Base-by-base conservation (phyloP, 2,113 vertebrate species). In the Oceanites oceanicus region DNA sequence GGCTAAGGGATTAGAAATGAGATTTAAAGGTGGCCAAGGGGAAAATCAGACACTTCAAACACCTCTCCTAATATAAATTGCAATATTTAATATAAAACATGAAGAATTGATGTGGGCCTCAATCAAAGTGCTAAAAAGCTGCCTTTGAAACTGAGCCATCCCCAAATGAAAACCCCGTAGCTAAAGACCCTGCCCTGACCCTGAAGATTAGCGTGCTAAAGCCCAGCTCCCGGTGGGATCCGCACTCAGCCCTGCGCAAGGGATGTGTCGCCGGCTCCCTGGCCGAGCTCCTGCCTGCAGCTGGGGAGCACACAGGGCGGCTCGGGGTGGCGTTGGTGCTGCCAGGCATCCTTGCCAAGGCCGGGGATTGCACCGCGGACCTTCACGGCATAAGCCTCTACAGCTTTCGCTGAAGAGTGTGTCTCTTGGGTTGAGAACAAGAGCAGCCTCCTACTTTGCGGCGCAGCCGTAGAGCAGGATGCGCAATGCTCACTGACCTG, bases 1-100 rank as follows among this genome's bases (percentile, higher is more conserved):
- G 50, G 71, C 67, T 92, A 63, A 91, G 78, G 89, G 84, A 94
- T 95, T 93, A 95, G 74, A 94, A 95, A 95, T 52, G 62, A 96
- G 74, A 92, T 97, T 79, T 90, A 86, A 96, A 94, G 77, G 81
- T 91, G 74, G 68, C 84, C 71, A 30, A 88, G 66, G 91, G 91
- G 84, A 96, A 96, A 94, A 95, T 56, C 78, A 45, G 81, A 86
- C 90, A 76, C 89, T 94, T 92, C 94, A 79, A 91, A 82, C 49
- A 73, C 62, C 45, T 83, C 71, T 92, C 49, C 50, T 80, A 95
- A 79, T 77, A 93, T 22, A 94, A 96, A 93, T 40, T 66, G 81
- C 74, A 75, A 13, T 88, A 71, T 74, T 82, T 76, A 70, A 87
- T 80, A 82, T 40, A 67, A 80, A 86, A 71, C 50, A 44, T 23